These are phyloP conservation scores for Drosophila ficusphila DNA, from an alignment of 1,140 invertebrate genomes.

Conservation along the genomic window DNA sequence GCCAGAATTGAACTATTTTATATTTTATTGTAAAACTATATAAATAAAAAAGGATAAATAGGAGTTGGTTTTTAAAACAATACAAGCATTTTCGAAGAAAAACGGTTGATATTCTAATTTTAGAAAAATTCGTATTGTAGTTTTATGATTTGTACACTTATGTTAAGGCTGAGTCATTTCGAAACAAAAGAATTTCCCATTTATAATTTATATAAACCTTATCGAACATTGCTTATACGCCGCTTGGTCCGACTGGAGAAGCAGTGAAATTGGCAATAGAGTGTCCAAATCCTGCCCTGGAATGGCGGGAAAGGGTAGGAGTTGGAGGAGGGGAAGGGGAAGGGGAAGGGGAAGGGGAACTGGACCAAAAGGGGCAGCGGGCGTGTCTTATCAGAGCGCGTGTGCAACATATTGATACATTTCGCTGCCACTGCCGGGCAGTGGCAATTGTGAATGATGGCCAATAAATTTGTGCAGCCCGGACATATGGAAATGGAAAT, in stretches of 20 bases:
- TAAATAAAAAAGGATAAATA: too few species aligned
- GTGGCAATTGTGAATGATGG: conserved; percentile 79
- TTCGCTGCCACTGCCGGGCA: conserved; percentile 53
- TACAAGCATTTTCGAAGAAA: too few species aligned
- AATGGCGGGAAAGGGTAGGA: too few species aligned
- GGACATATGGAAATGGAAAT: conserved; percentile 46
- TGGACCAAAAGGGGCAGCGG: neutral
- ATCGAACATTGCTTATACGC: conserved; percentile 26
- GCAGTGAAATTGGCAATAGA: neutral
- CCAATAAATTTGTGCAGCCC: conserved; percentile 78
- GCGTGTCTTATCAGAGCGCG: conserved; percentile 56
- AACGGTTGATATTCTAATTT: too few species aligned
- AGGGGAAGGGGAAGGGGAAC: neutral
- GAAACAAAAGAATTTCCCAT: too few species aligned
- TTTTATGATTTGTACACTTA: too few species aligned
- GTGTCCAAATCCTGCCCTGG: neutral
- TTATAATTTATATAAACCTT: neutral
- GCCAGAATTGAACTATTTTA: too few species aligned
- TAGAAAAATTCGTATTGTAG: too few species aligned
- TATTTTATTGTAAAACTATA: too few species aligned
- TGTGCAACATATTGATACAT: conserved; percentile 76
- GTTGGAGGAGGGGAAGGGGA: too few species aligned
- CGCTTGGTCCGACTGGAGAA: neutral
- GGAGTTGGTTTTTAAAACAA: too few species aligned
- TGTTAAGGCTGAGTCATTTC: too few species aligned